Evolutionary conservation across 2,113 vertebrate genomes (phyloP), one percentile per base, ranked within the genome.

Genomic region (Ursus arctos): DNA sequence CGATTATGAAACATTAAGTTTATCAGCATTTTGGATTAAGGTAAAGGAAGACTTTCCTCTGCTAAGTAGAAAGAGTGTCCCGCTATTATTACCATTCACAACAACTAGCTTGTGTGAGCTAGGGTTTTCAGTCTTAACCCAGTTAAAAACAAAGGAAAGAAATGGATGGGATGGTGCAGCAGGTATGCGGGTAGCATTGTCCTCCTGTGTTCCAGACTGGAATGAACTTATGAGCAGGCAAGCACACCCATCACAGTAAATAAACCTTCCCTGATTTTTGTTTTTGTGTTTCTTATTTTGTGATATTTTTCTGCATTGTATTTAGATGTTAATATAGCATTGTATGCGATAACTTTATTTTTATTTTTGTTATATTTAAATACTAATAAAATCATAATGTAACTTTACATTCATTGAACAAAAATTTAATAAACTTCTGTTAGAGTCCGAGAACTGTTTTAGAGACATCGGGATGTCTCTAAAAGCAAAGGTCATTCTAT

Each of bases 41-140:
- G 55, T 82, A 43, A 88, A 96, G 67, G 94, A 96, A 43, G 86
- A 80, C n/a, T 95, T 93, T 63, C n/a, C 85, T 61, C 83, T 93
- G 86, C 63, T 84, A 57, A 91, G 81, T 63, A 63, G 51, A 65
- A 63, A 91, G 76, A 97, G 91, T n/a, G 1, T 71, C 43, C 57
- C 43, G 1, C 51, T 89, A 0, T 69, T 96, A 22, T 36, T 94
- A 43, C 71, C 72, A 47, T 94, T 92, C 72, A 86, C 88, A 57
- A 77, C 51, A 18, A 33, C 55, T 40, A 53, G 40, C 71, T 88
- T 93, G 89, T 91, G 89, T n/a, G 55, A 95, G 63, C 36, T 36
- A 8, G 88, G 67, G 7, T 94, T 98, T 90, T 96, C 49, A 0
- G 1, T 81, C 19, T 74, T 91, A 33, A 88, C 85, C 40, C 85